Conservation (phyloP, 92 coral and sea anemone genomes). For the Epizoanthus scotinus region DNA sequence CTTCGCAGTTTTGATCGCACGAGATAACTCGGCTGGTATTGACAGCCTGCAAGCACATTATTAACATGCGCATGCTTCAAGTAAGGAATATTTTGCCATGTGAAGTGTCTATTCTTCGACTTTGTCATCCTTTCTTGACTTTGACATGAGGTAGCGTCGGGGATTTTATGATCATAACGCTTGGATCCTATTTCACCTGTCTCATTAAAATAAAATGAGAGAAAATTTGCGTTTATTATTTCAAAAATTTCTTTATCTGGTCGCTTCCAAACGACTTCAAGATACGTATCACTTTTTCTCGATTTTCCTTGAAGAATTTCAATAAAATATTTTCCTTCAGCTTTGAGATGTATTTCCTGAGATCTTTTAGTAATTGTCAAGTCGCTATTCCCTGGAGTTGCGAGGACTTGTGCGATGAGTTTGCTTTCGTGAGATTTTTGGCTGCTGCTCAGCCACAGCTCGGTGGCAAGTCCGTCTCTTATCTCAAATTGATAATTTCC, state of each 20-base stretch:
- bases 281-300: neutral
- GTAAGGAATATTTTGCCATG: constrained; percentile 7
- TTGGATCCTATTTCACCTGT: neutral
- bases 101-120: constrained; percentile 24
- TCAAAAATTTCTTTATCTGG: constrained; percentile 6
- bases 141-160: neutral
- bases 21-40: constrained; percentile 21
- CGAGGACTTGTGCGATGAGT: constrained; percentile 18
- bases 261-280: constrained; percentile 26
- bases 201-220: constrained; percentile 33
- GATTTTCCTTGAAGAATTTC: constrained; percentile 28
- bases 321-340: constrained; percentile 23
- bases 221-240: constrained; percentile 19
- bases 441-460: constrained; percentile 30
- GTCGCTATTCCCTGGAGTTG: neutral
- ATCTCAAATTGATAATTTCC: constrained; percentile 29
- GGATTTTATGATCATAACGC: constrained; percentile 6
- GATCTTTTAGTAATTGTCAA: neutral
- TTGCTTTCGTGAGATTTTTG: constrained; percentile 24
- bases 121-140: neutral
- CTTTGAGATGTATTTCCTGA: neutral
- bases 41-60: constrained; percentile 3
- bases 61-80: neutral
- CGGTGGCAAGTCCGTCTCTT: constrained; percentile 2
- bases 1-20: neutral